Percentiles rank a stretch among this genome's conserved stretches.
These are phyloP conservation scores for Tympanuchus pallidicinctus DNA, from an alignment of 2,113 vertebrate genomes.

Conservation along the genomic window DNA sequence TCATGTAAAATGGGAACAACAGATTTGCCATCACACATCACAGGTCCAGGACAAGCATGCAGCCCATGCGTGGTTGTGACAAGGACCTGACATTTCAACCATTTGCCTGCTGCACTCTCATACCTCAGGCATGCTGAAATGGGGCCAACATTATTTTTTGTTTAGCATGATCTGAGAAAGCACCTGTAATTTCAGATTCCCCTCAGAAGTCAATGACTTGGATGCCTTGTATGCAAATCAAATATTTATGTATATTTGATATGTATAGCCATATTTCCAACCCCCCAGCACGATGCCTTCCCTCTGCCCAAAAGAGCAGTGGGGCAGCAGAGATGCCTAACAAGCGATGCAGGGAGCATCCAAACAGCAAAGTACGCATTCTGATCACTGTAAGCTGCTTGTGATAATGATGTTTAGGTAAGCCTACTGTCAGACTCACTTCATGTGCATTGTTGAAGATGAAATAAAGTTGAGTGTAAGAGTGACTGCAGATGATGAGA, in stretches of 20 bases:
- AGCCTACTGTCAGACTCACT: not conserved
- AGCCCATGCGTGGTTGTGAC: not conserved
- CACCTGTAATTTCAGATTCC: not conserved
- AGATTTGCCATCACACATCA: not conserved
- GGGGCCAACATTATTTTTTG: not conserved
- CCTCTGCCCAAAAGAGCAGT: not conserved
- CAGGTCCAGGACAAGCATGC: not conserved
- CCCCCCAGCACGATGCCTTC: not conserved
- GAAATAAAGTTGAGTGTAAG: not conserved
- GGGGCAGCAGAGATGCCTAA: not conserved
- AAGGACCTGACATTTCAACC: not conserved
- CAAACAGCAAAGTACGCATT: not conserved
- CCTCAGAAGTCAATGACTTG: not conserved
- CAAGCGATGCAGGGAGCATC: not conserved
- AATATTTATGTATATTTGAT: not conserved
- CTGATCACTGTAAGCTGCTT: not conserved
- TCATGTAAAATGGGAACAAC: not conserved
- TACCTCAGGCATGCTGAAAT: not conserved
- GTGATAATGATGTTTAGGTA: not conserved
- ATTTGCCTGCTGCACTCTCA: not conserved
- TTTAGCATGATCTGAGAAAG: not conserved
- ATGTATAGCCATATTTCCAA: not conserved
- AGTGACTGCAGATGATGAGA: not conserved
- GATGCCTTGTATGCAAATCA: fast-evolving
- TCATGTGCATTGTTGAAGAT: not conserved